Percentiles rank a stretch among this genome's conserved stretches.
Evolutionary conservation across 2,888 invertebrate genomes (phyloP).

Genomic region (Sarcophaga carnaria): DNA sequence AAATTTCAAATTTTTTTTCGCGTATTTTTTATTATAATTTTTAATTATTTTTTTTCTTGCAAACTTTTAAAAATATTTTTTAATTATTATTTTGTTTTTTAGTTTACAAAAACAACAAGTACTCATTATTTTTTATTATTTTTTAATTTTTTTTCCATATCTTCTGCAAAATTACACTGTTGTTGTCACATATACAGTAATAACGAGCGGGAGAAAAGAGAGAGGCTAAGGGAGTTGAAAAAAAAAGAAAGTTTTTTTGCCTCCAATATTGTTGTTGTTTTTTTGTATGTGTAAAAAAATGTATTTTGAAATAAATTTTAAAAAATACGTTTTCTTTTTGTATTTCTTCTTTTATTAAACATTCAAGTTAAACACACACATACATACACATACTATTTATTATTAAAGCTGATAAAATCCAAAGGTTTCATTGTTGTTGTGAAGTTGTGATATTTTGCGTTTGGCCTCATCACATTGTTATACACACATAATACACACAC

Average conservation of each 20-base stretch:
- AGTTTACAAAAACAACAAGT: slow-evolving; percentile 30
- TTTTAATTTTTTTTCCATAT: slow-evolving; percentile 21
- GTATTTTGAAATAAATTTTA: slow-evolving; percentile 68
- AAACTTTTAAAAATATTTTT: slow-evolving; percentile 3
- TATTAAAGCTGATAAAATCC: slow-evolving; percentile 41
- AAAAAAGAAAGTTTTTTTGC: slow-evolving; percentile 63
- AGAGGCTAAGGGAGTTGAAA: slow-evolving; percentile 43
- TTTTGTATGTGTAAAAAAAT: not conserved
- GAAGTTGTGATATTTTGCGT: slow-evolving; percentile 54
- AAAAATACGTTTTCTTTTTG: slow-evolving; percentile 68
- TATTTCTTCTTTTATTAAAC: not conserved
- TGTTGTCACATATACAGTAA: not conserved
- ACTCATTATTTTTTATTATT: slow-evolving; percentile 35
- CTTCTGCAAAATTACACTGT: slow-evolving; percentile 36
- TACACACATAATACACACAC: slow-evolving; percentile 12
- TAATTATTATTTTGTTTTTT: slow-evolving; percentile 31
- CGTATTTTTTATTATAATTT: not conserved
- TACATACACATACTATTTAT: slow-evolving; percentile 57
- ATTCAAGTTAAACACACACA: slow-evolving; percentile 52
- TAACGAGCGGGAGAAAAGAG: slow-evolving; percentile 2
- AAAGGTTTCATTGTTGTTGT: slow-evolving; percentile 53
- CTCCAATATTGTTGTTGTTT: slow-evolving; percentile 14
- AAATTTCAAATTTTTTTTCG: slow-evolving; percentile 5
- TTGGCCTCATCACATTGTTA: slow-evolving; percentile 9
- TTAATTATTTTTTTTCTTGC: slow-evolving; percentile 14